These are phyloP conservation scores for Zoanthus sansibaricus DNA, from an alignment of 92 coral and sea anemone species.

Conservation along the genomic window DNA sequence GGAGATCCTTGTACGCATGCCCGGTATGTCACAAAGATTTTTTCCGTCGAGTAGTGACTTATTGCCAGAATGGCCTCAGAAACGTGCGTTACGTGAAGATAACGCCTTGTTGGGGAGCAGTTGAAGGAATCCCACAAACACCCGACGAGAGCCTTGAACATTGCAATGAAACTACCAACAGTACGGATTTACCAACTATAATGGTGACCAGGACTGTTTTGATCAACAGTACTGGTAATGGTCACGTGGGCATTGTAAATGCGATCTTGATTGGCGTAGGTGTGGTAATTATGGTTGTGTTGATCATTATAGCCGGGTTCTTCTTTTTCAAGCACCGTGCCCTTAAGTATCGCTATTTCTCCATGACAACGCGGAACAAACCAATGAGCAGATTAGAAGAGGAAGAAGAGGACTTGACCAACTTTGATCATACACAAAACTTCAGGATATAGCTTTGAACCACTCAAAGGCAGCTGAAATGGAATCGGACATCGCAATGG, in stretches of 20 bases:
- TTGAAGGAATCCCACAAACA: conserved; percentile 12
- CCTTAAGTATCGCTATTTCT: conserved; percentile 74
- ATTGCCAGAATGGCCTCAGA: conserved; percentile 72
- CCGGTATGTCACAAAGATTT: conserved; percentile 72
- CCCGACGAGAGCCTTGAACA: conserved; percentile 1
- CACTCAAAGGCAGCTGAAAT: not conserved
- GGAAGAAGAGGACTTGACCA: conserved; percentile 79
- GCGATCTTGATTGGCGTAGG: conserved; percentile 85
- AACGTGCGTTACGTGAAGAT: conserved; percentile 59
- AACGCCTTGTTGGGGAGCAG: conserved; percentile 79
- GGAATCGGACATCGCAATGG: not conserved
- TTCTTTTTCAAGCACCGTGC: conserved; percentile 80
- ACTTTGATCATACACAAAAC: conserved; percentile 47
- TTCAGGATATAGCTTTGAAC: conserved; percentile 28
- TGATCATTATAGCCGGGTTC: conserved; percentile 66
- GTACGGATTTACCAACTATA: conserved; percentile 34
- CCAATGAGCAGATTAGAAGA: conserved; percentile 87
- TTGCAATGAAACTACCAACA: conserved; percentile 36
- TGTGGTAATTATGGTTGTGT: conserved; percentile 62
- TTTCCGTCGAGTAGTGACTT: conserved; percentile 56
- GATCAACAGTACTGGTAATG: conserved; percentile 3
- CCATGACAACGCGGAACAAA: conserved; percentile 74
- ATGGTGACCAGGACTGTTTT: conserved; percentile 3
- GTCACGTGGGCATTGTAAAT: conserved; percentile 42
- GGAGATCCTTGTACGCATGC: conserved; percentile 91